phyloP scores from a whole-genome alignment of 1,140 invertebrate genomes.

The Wiebesia pumilae region DNA sequence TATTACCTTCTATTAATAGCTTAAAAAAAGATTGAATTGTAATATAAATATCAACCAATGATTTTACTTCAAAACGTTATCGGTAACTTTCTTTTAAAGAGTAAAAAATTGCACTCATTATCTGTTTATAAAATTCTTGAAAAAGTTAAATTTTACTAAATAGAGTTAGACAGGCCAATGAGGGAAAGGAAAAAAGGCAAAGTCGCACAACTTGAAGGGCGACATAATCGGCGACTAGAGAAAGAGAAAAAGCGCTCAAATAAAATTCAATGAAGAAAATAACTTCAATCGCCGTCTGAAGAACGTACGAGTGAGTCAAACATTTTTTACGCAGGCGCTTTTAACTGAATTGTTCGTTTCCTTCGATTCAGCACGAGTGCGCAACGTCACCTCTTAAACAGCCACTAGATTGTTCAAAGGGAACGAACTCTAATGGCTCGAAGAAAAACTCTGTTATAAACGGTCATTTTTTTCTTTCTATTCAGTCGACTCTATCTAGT shows the following conservation, averaged over 20 bases:
- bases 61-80: too few relatives aligned
- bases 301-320: constrained; percentile 25
- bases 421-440: background rate
- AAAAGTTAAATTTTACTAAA: background rate
- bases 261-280: background rate
- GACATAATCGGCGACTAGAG: background rate
- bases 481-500: background rate
- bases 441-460: constrained; percentile 3
- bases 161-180: background rate
- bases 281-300: constrained; percentile 8
- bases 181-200: background rate
- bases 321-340: constrained; percentile 32
- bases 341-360: constrained; percentile 49
- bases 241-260: background rate
- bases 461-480: background rate
- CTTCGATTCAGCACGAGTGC: constrained; percentile 32
- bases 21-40: too few relatives aligned
- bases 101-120: background rate
- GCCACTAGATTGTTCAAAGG: constrained; percentile 14
- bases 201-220: background rate
- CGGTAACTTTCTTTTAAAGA: background rate
- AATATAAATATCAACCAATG: too few relatives aligned
- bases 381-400: background rate
- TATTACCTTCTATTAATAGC: too few relatives aligned
- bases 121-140: background rate